These are phyloP conservation scores for Cliona cf. orientalis DNA, from an alignment of 37 sponge, comb jelly and placozoan genomes.

Conservation along the genomic window DNA sequence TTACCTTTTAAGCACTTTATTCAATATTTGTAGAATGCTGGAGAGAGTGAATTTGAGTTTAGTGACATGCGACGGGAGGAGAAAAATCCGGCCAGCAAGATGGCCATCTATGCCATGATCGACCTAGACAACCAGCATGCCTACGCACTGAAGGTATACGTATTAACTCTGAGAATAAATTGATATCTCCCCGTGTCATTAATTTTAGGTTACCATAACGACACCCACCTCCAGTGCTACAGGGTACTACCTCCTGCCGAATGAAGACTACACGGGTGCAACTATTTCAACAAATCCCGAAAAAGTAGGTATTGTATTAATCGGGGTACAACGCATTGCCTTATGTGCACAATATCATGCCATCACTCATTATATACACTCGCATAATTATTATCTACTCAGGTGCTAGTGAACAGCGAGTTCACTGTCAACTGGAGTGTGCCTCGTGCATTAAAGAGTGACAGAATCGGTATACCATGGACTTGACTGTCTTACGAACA, in stretches of 20 bases:
- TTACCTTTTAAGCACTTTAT: background rate
- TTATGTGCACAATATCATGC: no score
- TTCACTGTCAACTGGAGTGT: slow-evolving; percentile 56
- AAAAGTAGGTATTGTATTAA: no score
- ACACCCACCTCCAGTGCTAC: slow-evolving; percentile 61
- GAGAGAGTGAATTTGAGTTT: slow-evolving; percentile 32
- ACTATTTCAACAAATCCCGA: slow-evolving; percentile 46
- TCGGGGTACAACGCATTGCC: no score
- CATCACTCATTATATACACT: no score
- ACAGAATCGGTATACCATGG: slow-evolving; percentile 21
- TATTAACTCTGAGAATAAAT: background rate
- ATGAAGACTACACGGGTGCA: slow-evolving; percentile 14
- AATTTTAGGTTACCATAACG: slow-evolving; percentile 53
- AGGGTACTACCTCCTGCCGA: slow-evolving; percentile 45
- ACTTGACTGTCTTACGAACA: background rate
- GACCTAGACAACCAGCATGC: slow-evolving; percentile 34
- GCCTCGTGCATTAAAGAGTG: slow-evolving; percentile 44
- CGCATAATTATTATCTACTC: no score
- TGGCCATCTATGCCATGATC: slow-evolving; percentile 41
- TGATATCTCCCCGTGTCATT: no score
- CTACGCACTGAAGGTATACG: slow-evolving; percentile 58
- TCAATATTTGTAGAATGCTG: slow-evolving; percentile 36
- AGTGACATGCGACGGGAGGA: slow-evolving; percentile 31
- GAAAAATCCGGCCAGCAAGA: slow-evolving; percentile 18
- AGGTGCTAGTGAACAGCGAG: slow-evolving; percentile 28